A percentile compares a stretch with the other conserved stretches of the same genome.
phyloP scores from a whole-genome alignment of 2,113 vertebrate genomes.

The Aspidoscelis tigris region DNA sequence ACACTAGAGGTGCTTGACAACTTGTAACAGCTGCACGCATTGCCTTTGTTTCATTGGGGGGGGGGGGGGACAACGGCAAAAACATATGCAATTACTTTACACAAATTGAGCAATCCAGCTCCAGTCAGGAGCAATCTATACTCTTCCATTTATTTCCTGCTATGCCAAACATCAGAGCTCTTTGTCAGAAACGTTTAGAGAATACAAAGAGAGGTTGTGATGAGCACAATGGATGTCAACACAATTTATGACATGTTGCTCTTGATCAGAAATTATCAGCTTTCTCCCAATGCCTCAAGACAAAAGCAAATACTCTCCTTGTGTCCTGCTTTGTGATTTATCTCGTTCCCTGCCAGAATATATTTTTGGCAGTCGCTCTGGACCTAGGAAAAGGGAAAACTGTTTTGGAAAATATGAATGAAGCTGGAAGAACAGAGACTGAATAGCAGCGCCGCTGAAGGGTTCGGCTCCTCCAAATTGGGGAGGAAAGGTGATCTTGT shows the following conservation, averaged over 20 bases:
- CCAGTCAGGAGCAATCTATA: background rate
- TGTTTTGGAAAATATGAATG: constrained; percentile 50
- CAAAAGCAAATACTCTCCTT: constrained; percentile 29
- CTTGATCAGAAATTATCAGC: background rate
- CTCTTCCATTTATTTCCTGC: constrained; percentile 1
- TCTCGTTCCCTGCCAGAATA: constrained; percentile 6
- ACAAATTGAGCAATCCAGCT: background rate
- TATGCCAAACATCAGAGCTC: constrained; percentile 17
- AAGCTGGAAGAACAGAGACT: background rate
- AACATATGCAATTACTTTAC: constrained; percentile 14
- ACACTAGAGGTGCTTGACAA: background rate
- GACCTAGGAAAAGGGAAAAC: constrained; percentile 51
- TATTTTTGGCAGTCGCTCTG: constrained; percentile 44
- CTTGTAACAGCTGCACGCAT: constrained; percentile 21
- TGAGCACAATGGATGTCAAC: constrained; percentile 17
- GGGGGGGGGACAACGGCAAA: background rate
- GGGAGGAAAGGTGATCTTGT: constrained; percentile 28
- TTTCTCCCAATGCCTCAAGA: constrained; percentile 23
- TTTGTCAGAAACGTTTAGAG: background rate
- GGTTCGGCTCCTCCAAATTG: background rate
- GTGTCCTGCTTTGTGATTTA: background rate
- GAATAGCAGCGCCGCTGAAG: constrained; percentile 40
- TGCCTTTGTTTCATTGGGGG: background rate
- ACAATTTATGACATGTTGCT: background rate
- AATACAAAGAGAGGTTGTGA: constrained; percentile 15